phyloP scores from a whole-genome alignment of 1,140 invertebrate genomes.

The Lamellibrachia luymesi region DNA sequence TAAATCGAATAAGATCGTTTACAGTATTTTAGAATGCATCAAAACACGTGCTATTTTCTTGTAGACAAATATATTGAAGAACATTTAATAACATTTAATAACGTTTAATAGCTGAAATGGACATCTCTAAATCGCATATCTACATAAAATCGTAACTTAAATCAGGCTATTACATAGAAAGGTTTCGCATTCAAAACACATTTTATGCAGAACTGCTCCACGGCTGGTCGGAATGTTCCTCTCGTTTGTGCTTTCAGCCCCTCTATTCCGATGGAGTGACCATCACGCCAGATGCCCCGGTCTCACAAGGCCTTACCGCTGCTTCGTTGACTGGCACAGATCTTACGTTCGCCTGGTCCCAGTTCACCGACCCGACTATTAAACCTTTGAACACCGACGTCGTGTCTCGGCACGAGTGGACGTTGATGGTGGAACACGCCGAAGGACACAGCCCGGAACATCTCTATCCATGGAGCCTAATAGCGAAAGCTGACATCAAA shows the following conservation, averaged over 20 bases:
- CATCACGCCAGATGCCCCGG: background rate
- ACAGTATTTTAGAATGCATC: too few relatives aligned
- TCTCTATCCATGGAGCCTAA: background rate
- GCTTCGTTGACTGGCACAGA: background rate
- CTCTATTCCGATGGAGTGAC: background rate
- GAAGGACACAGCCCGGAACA: background rate
- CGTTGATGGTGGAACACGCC: background rate
- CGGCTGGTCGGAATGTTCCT: too few relatives aligned
- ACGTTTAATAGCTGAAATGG: too few relatives aligned
- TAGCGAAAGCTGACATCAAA: background rate
- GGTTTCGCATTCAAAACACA: too few relatives aligned
- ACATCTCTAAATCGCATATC: too few relatives aligned
- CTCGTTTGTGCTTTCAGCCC: background rate
- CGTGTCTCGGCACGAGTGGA: background rate
- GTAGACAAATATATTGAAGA: too few relatives aligned
- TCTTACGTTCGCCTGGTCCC: background rate
- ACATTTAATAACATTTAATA: too few relatives aligned
- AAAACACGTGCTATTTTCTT: too few relatives aligned
- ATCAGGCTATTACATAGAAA: too few relatives aligned
- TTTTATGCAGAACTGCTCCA: too few relatives aligned
- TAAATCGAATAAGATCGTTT: too few relatives aligned
- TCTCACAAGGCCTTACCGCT: background rate
- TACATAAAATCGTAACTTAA: too few relatives aligned
- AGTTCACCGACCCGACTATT: background rate
- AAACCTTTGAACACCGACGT: background rate